Evolutionary conservation across 2,888 invertebrate species (phyloP).

Genomic region (Synergus itoensis): DNA sequence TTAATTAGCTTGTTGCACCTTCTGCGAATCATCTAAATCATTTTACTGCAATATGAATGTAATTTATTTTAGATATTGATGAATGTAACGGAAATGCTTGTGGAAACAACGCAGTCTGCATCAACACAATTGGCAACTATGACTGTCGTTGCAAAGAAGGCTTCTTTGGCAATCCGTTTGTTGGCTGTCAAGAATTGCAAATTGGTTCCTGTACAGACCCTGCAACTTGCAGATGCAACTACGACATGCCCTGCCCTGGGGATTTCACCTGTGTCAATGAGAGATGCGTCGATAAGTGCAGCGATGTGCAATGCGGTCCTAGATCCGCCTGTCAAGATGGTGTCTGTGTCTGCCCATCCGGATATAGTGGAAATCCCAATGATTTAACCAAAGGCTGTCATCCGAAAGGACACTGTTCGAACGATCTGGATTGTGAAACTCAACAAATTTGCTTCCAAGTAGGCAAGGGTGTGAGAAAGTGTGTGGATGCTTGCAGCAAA

Average conservation of each 20-base stretch:
- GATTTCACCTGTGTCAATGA: slow-evolving; percentile 88
- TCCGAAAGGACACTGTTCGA: slow-evolving; percentile 87
- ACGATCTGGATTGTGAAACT: slow-evolving; percentile 89
- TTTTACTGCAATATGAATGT: background rate
- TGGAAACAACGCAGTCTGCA: slow-evolving; percentile 91
- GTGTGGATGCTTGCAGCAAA: slow-evolving; percentile 92
- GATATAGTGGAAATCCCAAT: slow-evolving; percentile 87
- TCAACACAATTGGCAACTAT: slow-evolving; percentile 93
- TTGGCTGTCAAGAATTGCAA: slow-evolving; percentile 87
- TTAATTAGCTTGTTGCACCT: background rate
- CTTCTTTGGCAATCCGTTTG: slow-evolving; percentile 92
- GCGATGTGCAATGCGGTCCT: slow-evolving; percentile 88
- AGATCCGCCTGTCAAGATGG: slow-evolving; percentile 90
- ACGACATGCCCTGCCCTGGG: slow-evolving; percentile 86
- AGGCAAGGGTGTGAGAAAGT: slow-evolving; percentile 88
- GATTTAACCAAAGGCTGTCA: slow-evolving; percentile 86
- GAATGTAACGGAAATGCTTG: slow-evolving; percentile 90
- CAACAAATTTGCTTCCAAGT: slow-evolving; percentile 94
- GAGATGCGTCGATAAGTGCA: slow-evolving; percentile 88
- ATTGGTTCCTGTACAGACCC: slow-evolving; percentile 86
- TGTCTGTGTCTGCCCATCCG: slow-evolving; percentile 88
- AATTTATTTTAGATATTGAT: slow-evolving; percentile 81
- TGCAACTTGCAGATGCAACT: slow-evolving; percentile 84
- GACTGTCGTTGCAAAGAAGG: slow-evolving; percentile 93
- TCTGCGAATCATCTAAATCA: background rate